Evolutionary conservation across 2,888 invertebrate species (phyloP), one percentile per base, ranked within the genome.

Genomic region (Ephialtes manifestator): DNA sequence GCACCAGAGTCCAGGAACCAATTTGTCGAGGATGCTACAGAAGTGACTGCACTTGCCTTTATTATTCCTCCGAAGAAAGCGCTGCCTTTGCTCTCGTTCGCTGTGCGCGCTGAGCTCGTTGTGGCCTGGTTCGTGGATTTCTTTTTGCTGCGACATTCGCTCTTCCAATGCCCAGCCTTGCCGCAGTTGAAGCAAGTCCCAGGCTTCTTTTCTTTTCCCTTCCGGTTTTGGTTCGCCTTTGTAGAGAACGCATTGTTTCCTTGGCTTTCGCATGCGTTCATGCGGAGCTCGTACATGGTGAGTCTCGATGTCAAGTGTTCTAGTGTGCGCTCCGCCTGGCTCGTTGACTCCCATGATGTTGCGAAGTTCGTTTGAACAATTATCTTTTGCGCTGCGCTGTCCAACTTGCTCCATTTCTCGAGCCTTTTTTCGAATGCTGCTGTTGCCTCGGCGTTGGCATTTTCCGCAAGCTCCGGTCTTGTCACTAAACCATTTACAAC

Each of bases 1-100:
- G 88, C 87, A 8, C 85, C 88, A 0, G 87, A 88, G 53, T 87
- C 87, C 4, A 87, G 5, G 13, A 65, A 71, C 84, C 87, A 84
- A 18, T n/a, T 58, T 4, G n/a, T n/a, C n/a, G 48, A 51, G n/a
- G n/a, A 5, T n/a, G 3, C 7, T 15, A n/a, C 48, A 5, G n/a
- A 51, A 2, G 15, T n/a, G 15, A 51, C 5, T 2, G 15, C 48
- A n/a, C n/a, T 51, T n/a, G 48, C n/a, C 2, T 51, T 15, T 51
- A n/a, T 51, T 13, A 51, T n/a, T 15, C n/a, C n/a, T 51, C 15
- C 48, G 0, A 51, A 5, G n/a, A 51, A 51, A 15, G 48, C 48
- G 15, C 48, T 51, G n/a, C 48, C 48, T 51, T n/a, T 51, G n/a
- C 10, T 63, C n/a, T 63, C 8, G 18, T 67, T 20, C 31, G 31